Conservation (phyloP, 1,140 invertebrate species). For the Drosophila kanapiae region DNA sequence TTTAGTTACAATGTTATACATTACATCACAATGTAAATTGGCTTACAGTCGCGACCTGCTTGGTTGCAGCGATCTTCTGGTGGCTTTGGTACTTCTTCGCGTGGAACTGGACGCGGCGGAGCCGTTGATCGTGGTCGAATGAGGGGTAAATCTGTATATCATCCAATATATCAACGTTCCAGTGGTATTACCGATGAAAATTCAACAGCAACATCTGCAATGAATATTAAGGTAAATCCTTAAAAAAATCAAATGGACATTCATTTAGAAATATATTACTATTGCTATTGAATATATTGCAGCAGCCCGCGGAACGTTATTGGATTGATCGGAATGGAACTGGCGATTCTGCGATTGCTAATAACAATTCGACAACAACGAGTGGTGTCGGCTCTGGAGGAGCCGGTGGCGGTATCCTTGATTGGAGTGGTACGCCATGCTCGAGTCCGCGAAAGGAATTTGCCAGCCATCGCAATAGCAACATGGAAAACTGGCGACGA, state of each 20-base stretch:
- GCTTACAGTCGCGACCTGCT: conserved; percentile 83
- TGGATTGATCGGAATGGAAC: conserved; percentile 89
- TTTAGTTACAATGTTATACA: not conserved
- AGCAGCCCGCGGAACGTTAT: conserved; percentile 72
- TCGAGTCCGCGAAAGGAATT: conserved; percentile 88
- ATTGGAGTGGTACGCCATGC: conserved; percentile 87
- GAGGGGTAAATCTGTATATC: conserved; percentile 86
- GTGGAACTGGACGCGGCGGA: conserved; percentile 86
- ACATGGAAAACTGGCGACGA: conserved; percentile 89
- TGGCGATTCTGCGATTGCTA: conserved; percentile 66
- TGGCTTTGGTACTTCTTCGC: conserved; percentile 62
- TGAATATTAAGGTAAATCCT: conserved; percentile 56
- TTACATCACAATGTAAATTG: not conserved
- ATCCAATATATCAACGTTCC: conserved; percentile 80
- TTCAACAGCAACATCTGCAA: conserved; percentile 24
- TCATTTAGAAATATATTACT: not conserved
- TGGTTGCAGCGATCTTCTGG: conserved; percentile 87
- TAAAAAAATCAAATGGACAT: not conserved
- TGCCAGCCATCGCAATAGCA: conserved; percentile 86
- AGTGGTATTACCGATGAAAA: conserved; percentile 74
- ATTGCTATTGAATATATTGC: too few relatives aligned
- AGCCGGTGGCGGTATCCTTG: conserved; percentile 75
- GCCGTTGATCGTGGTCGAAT: conserved; percentile 87
- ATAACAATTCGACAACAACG: conserved; percentile 2
- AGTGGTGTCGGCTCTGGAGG: conserved; percentile 68